phyloP scores from a whole-genome alignment of 2,797 vertebrate genomes.

The Oophaga sylvatica region DNA sequence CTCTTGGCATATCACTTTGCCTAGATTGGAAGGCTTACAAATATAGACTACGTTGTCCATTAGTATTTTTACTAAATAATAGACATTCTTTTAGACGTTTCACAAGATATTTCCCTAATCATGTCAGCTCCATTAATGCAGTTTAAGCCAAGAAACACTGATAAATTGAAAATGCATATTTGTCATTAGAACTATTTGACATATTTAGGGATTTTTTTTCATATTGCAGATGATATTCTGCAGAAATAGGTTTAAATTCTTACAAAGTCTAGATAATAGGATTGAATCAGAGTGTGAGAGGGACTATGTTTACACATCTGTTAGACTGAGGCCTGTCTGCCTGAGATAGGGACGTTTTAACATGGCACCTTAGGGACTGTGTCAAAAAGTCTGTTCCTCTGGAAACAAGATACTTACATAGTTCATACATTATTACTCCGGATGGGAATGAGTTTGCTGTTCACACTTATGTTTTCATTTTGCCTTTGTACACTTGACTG shows the following conservation, averaged over 20 bases:
- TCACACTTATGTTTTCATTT: slow-evolving; percentile 52
- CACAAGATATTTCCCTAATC: not conserved
- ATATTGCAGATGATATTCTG: slow-evolving; percentile 30
- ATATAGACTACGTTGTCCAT: not conserved
- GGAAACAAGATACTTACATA: slow-evolving; percentile 52
- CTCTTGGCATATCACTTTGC: not conserved
- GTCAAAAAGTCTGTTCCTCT: slow-evolving; percentile 52
- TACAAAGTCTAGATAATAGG: slow-evolving; percentile 37
- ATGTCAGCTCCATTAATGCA: not conserved
- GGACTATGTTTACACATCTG: slow-evolving; percentile 52
- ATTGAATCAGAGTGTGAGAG: slow-evolving; percentile 24
- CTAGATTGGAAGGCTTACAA: not conserved
- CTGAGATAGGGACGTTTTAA: slow-evolving; percentile 49
- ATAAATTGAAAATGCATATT: not conserved
- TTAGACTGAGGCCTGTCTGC: slow-evolving; percentile 52
- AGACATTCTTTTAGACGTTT: not conserved
- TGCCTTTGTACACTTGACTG: slow-evolving; percentile 17
- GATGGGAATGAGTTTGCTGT: slow-evolving; percentile 48
- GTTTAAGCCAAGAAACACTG: not conserved
- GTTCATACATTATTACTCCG: slow-evolving; percentile 42
- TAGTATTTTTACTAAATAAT: not conserved
- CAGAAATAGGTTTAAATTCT: slow-evolving; percentile 30
- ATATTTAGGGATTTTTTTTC: not conserved
- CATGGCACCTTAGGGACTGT: slow-evolving; percentile 46
- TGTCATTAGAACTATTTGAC: slow-evolving; percentile 5